These are phyloP conservation scores for Leistus spinibarbis DNA, from an alignment of 2,888 invertebrate species.

Conservation along the genomic window DNA sequence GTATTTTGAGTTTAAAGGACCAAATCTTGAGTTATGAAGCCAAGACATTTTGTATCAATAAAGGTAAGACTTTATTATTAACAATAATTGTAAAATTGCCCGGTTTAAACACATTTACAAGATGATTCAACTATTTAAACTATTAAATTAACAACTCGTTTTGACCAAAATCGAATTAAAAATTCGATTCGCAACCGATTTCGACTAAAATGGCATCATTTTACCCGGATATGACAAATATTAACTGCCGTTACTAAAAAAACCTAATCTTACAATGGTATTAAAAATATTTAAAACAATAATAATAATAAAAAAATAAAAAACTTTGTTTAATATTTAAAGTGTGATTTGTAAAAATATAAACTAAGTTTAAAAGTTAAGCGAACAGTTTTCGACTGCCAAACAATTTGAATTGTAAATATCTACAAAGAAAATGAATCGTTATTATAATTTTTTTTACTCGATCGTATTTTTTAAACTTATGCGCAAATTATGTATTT, in stretches of 20 bases:
- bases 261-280: not conserved
- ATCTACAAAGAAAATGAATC: not conserved
- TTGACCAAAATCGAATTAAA: not conserved
- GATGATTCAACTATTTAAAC: no score
- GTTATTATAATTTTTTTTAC: not conserved
- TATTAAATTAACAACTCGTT: not conserved
- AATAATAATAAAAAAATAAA: no score
- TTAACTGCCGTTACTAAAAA: not conserved
- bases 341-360: not conserved
- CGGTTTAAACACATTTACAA: no score
- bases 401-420: not conserved
- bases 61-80: not conserved
- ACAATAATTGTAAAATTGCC: not conserved
- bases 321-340: not conserved
- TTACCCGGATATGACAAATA: not conserved
- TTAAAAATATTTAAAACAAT: not conserved
- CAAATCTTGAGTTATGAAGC: not conserved
- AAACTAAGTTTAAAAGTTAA: not conserved
- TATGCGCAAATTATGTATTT: not conserved
- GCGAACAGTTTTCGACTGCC: not conserved
- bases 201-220: not conserved
- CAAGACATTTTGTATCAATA: not conserved
- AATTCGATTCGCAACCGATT: no score
- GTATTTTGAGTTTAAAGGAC: not conserved
- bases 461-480: not conserved